Conservation (phyloP, 2,888 invertebrate species). For the Chymomyza amoena region DNA sequence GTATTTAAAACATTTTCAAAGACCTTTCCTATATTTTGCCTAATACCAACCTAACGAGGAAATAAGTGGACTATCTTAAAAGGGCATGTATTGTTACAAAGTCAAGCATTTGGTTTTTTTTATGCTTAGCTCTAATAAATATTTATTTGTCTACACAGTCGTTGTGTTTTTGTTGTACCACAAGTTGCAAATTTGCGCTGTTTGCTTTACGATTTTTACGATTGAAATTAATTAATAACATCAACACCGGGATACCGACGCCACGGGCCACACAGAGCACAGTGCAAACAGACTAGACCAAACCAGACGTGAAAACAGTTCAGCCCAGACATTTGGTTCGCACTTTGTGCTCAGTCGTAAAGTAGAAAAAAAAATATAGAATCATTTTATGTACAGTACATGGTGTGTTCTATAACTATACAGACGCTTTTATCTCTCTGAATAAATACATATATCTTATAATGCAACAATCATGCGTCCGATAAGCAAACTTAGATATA, state of each 20-base stretch:
- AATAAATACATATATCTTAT: neutral
- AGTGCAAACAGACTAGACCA: neutral
- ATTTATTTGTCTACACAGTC: neutral
- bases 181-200: conserved; percentile 11
- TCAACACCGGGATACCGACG: conserved; percentile 6
- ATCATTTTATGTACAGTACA: neutral
- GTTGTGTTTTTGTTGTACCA: conserved; percentile 11
- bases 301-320: neutral
- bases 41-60: neutral
- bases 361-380: neutral
- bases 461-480: neutral
- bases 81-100: neutral
- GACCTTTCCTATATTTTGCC: too few species aligned
- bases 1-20: too few species aligned
- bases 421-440: neutral
- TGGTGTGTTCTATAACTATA: neutral
- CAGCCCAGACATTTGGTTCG: neutral
- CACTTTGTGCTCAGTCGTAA: neutral
- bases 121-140: neutral
- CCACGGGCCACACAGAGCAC: neutral
- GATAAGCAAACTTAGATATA: neutral
- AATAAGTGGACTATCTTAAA: neutral
- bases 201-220: conserved; percentile 43
- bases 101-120: neutral
- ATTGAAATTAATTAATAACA: conserved; percentile 49